These are phyloP conservation scores for Oscheius sp. DNA, from an alignment of 1,140 invertebrate genomes.

Conservation along the genomic window DNA sequence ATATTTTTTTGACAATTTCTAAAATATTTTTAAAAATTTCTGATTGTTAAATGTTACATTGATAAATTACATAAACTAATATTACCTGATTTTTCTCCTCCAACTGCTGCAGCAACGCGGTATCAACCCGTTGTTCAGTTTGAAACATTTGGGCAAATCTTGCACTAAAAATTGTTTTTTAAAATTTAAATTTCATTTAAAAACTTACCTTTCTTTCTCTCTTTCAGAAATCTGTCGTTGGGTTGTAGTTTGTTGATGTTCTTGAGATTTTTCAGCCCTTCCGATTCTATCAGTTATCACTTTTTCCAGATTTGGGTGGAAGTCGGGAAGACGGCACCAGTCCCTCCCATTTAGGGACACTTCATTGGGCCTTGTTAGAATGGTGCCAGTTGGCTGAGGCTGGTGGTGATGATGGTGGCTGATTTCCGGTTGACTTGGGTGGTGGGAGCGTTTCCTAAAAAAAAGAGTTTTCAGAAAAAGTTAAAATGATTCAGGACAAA, in stretches of 20 bases:
- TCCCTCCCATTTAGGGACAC: background rate
- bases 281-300: background rate
- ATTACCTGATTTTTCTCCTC: background rate
- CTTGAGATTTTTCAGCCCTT: background rate
- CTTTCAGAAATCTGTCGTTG: background rate
- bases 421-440: no score
- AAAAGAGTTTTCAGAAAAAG: no score
- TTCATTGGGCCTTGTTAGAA: background rate
- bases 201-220: background rate
- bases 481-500: no score
- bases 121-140: background rate
- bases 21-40: no score
- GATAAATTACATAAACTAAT: background rate
- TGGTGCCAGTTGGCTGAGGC: background rate
- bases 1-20: no score
- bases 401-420: background rate
- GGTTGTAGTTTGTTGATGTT: background rate
- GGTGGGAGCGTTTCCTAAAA: no score
- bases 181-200: background rate
- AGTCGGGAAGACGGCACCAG: background rate
- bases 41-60: no score
- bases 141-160: background rate
- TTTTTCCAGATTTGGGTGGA: slow-evolving; percentile 1
- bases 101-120: background rate
- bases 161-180: background rate